Base-by-base conservation (phyloP, 2,888 invertebrate genomes). In the Cyrtodaria siliqua region DNA sequence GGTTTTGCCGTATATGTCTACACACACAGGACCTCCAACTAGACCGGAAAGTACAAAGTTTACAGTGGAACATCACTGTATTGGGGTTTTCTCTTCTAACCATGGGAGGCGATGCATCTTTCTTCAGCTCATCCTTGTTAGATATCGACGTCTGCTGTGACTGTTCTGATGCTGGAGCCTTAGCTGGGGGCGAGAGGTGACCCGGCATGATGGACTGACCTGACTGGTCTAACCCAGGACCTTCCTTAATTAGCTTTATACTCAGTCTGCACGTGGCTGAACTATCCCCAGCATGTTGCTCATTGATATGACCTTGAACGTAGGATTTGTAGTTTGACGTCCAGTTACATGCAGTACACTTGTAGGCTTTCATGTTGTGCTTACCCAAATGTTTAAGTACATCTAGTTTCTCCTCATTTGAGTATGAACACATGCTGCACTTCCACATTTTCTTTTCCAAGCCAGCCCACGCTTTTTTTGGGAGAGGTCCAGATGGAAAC, bases 351-450 rank as follows among this genome's bases (percentile, higher is more conserved):
- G 90, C 71, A 4, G 89, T 86, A 79, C 93, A 93, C 52, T 76
- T 82, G 69, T 85, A 90, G 14, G 90, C 88, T 66, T 89, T 89
- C 63, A 89, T 74, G 42, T 85, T 87, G 66, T 90, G 90, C 20
- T 79, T 82, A 23, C 82, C 78, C 69, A 91, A 78, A 79, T 92
- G 92, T 27, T 86, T 82, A 20, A 90, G 73, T 0, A 91, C 89
- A 38, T 87, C 84, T n/a, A 86, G 78, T 55, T 87, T 88, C 49
- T 89, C 85, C 1, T 77, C 77, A 49, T 90, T 79, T 16, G 79
- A 56, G 93, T 96, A 97, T 91, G 96, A 95, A 93, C 98, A 98
- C 91, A 96, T 96, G 93, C 97, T 97, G 93, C 98, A 98, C 92
- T 97, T 96, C 96, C 97, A 93, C 0, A 88, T 79, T 42, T 85